Evolutionary conservation across 92 coral and sea anemone species (phyloP).

Genomic region (Plumapathes pennacea): DNA sequence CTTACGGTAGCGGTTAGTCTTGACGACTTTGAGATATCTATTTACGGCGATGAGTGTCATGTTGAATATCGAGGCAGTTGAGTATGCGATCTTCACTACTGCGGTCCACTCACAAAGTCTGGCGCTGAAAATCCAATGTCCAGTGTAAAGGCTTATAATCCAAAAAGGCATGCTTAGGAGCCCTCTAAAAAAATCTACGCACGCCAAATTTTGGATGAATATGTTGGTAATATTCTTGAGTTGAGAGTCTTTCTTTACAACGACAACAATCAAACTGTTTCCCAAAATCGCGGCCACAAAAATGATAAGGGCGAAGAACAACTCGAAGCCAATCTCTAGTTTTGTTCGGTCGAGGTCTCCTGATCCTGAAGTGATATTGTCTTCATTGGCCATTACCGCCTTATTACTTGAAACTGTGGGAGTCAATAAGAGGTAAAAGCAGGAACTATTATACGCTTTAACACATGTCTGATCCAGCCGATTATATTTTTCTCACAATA

Average conservation of each 20-base stretch:
- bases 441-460: too few relatives aligned
- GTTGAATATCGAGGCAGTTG: conserved; percentile 42
- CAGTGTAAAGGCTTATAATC: conserved; percentile 34
- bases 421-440: too few relatives aligned
- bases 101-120: conserved; percentile 42
- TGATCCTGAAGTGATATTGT: too few relatives aligned
- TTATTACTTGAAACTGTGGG: too few relatives aligned
- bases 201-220: conserved; percentile 58
- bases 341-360: too few relatives aligned
- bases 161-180: conserved; percentile 55
- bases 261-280: conserved; percentile 43
- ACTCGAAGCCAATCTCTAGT: conserved; percentile 38
- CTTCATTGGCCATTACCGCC: too few relatives aligned
- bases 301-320: conserved; percentile 26
- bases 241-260: conserved; percentile 47
- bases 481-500: too few relatives aligned
- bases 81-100: conserved; percentile 23
- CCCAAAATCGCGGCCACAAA: conserved; percentile 36
- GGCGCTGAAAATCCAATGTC: conserved; percentile 34
- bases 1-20: conserved; percentile 17
- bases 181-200: conserved; percentile 56
- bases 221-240: conserved; percentile 46
- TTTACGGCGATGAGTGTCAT: conserved; percentile 54
- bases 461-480: too few relatives aligned
- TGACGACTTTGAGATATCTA: conserved; percentile 53